A percentile compares a stretch with the other conserved stretches of the same genome.
Conservation (phyloP, 2,888 invertebrate genomes). For the Digitonthophagus gazella region DNA sequence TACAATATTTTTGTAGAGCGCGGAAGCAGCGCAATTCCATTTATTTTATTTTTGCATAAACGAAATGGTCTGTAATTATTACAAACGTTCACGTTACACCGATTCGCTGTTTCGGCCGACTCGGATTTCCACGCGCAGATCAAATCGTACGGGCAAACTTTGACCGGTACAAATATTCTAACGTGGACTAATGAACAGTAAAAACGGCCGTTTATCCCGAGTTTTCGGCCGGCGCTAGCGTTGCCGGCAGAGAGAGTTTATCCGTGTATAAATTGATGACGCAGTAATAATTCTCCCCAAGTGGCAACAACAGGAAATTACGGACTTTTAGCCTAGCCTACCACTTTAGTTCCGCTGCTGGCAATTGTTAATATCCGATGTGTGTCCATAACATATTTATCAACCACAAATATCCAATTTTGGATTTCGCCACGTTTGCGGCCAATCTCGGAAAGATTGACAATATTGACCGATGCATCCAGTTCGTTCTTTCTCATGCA, state of each 20-base stretch:
- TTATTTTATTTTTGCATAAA: no score
- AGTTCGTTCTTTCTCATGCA: not conserved
- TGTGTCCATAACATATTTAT: not conserved
- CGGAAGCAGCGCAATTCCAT: no score
- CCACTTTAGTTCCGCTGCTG: not conserved
- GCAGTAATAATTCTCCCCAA: not conserved
- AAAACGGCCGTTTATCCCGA: not conserved
- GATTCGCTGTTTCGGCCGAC: no score
- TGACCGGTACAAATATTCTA: conserved; percentile 20
- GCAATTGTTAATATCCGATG: not conserved
- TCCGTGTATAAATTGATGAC: not conserved
- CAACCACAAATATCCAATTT: not conserved
- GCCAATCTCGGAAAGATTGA: not conserved
- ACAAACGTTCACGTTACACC: no score
- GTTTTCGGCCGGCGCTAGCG: not conserved
- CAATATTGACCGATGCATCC: not conserved
- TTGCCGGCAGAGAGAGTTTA: not conserved
- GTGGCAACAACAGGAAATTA: not conserved
- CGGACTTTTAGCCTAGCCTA: not conserved
- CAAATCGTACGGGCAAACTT: no score
- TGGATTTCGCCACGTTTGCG: not conserved
- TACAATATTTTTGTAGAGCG: no score
- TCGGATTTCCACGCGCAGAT: no score
- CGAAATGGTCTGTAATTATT: no score
- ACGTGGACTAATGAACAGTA: not conserved